Evolutionary conservation across 2,797 vertebrate genomes (phyloP), one percentile per base, ranked within the genome.

Genomic region (Cryptoprocta ferox): DNA sequence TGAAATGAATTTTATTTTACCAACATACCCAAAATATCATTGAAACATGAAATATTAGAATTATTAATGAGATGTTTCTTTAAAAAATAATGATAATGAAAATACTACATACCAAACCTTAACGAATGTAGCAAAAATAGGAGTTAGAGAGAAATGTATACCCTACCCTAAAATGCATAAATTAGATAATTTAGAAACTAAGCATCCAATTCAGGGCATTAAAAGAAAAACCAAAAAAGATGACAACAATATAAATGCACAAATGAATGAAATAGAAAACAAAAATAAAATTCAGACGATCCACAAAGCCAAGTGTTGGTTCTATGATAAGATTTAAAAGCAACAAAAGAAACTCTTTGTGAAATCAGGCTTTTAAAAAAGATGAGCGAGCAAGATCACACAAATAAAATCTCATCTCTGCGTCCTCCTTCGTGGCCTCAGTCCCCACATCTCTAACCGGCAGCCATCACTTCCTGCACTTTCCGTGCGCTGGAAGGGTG

Each of bases 201-300:
- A 71, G 79, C 14, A 92, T 68, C 28, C 30, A 87, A 71, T 19
- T 76, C 80, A 80, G 45, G 24, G 80, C 4, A 26, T 59, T 37
- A 21, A 28, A 39, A 70, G 81, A 89, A 61, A 87, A 73, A 19
- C 28, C 32, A 68, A 73, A 89, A 14, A 65, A 32, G 42, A 15
- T 66, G 6, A 63, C n/a, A 63, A 94, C 93, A 96, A 92, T 73
- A 14, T 56, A 76, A 96, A 53, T 18, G 6, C 11, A 79, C 32
- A 89, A 82, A 68, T 61, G 59, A 89, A 91, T 81, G 30, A 96
- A 82, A 94, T 30, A 80, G 56, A 95, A 94, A 96, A 92, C 11
- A 79, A 83, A 75, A 79, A n/a, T 82, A 65, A 91, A 30, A 68
- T 16, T 73, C 63, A 91, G 89, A 68, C 13, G 15, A 79, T 48